Evolutionary conservation across 1,140 invertebrate genomes (phyloP).

Genomic region (Phortica variegata): DNA sequence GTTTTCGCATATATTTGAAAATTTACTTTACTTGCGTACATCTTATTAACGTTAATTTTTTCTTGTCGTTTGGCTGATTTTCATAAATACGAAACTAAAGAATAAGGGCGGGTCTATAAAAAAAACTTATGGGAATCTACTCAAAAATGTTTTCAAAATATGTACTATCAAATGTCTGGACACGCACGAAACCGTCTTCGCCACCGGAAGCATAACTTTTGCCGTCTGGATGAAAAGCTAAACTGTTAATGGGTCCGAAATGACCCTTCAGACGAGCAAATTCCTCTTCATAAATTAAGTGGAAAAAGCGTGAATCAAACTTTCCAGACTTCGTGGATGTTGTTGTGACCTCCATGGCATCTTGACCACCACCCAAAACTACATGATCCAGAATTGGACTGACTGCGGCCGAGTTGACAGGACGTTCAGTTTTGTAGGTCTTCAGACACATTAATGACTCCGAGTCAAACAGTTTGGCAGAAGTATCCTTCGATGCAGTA

Average conservation of each 20-base stretch:
- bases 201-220: slow-evolving; percentile 95
- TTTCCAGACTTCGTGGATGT: slow-evolving; percentile 94
- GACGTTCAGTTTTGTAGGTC: slow-evolving; percentile 93
- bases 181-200: slow-evolving; percentile 97
- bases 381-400: slow-evolving; percentile 94
- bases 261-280: slow-evolving; percentile 98
- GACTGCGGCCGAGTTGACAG: slow-evolving; percentile 94
- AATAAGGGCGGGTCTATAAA: too few relatives aligned
- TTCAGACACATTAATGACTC: slow-evolving; percentile 83
- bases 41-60: slow-evolving; percentile 15
- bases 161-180: slow-evolving; percentile 93
- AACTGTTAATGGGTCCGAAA: slow-evolving; percentile 98
- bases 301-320: slow-evolving; percentile 98
- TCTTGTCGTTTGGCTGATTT: slow-evolving; percentile 1
- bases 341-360: slow-evolving; percentile 98
- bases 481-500: slow-evolving; percentile 91
- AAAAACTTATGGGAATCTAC: slow-evolving; percentile 59
- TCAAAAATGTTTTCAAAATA: slow-evolving; percentile 98
- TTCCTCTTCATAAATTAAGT: slow-evolving; percentile 99
- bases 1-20: slow-evolving; percentile 54
- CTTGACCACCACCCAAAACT: slow-evolving; percentile 94
- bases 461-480: slow-evolving; percentile 91
- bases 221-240: slow-evolving; percentile 98
- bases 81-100: slow-evolving; percentile 15
- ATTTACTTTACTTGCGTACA: slow-evolving; percentile 44